A percentile compares a stretch with the other conserved stretches of the same genome.
Evolutionary conservation across 2,888 invertebrate species (phyloP).

Genomic region (Ormyrus thymus): DNA sequence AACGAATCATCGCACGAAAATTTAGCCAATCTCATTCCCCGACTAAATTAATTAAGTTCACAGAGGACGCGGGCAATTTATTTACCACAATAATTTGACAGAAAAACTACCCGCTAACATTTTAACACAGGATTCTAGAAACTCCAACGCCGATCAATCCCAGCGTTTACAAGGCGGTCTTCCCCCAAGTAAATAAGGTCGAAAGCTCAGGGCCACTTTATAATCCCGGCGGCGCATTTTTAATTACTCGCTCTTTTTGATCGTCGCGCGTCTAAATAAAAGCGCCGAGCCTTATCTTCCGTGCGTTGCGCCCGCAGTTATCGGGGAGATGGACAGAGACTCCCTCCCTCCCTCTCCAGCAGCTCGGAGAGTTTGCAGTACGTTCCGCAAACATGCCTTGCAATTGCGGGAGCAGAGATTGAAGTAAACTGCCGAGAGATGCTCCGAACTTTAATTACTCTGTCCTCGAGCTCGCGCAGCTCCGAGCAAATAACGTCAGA

Average conservation of each 20-base stretch:
- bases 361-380: constrained; percentile 48
- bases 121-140: no score
- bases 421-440: constrained; percentile 58
- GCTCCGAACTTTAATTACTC: constrained; percentile 60
- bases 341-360: neutral
- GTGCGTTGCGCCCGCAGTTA: neutral
- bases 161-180: no score
- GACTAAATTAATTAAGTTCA: no score
- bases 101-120: no score
- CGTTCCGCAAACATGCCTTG: constrained; percentile 55
- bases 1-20: no score
- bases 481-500: constrained; percentile 53
- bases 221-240: neutral
- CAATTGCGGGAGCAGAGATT: constrained; percentile 56
- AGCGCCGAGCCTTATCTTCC: neutral
- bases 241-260: neutral
- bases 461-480: constrained; percentile 51
- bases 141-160: no score
- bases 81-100: no score
- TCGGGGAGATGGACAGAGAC: constrained; percentile 22
- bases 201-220: no score
- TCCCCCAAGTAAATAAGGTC: no score
- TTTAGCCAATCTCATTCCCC: no score
- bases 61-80: no score
- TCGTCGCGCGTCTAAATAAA: no score